phyloP scores from a whole-genome alignment of 2,113 vertebrate genomes.

The Hydrochoerus hydrochaeris region DNA sequence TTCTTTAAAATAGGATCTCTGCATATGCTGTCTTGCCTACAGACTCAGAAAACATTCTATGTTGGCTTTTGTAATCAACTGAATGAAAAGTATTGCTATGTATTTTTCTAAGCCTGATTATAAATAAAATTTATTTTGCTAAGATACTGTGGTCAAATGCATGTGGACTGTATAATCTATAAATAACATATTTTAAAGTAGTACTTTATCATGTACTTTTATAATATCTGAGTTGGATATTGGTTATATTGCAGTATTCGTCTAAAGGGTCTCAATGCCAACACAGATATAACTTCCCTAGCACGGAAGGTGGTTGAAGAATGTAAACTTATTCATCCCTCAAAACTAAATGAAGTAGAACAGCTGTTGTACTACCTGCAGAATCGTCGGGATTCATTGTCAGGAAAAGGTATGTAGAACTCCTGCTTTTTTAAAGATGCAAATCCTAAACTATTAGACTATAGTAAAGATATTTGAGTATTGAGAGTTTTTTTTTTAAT shows the following conservation, averaged over 20 bases:
- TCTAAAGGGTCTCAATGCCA: constrained; percentile 96
- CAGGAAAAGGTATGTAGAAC: constrained; percentile 85
- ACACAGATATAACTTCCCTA: constrained; percentile 94
- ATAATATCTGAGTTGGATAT: constrained; percentile 25
- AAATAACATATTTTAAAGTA: neutral
- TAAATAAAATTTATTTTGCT: constrained; percentile 39
- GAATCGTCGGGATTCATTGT: constrained; percentile 91
- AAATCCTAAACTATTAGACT: neutral
- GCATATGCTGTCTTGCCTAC: neutral
- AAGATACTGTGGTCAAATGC: neutral
- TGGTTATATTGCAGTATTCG: constrained; percentile 90
- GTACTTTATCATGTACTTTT: neutral
- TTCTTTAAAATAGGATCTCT: constrained; percentile 18
- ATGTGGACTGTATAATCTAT: neutral
- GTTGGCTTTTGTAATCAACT: neutral
- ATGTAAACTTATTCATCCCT: constrained; percentile 95
- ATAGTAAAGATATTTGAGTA: neutral
- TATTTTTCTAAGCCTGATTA: constrained; percentile 33
- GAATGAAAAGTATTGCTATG: constrained; percentile 18
- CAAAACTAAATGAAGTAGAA: constrained; percentile 94
- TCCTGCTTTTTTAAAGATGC: neutral
- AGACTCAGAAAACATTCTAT: neutral
- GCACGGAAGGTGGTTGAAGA: constrained; percentile 97
- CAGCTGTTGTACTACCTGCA: constrained; percentile 96
- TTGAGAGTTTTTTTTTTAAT: neutral